Evolutionary conservation across 2,113 vertebrate genomes (phyloP).

Genomic region (Entosphenus tridentatus): DNA sequence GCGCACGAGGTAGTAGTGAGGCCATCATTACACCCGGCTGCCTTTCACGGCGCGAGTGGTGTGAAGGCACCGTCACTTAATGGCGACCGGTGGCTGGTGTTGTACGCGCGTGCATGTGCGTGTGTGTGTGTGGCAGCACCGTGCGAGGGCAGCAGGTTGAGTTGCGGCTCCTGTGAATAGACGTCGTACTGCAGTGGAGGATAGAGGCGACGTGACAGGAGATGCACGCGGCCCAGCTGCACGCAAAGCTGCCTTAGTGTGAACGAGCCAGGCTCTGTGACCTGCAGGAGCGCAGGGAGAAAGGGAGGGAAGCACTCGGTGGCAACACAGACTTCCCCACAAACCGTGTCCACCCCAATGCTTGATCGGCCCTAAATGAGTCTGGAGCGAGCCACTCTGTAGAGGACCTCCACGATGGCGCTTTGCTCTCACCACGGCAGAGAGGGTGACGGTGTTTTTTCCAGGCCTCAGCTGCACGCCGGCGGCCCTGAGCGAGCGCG

Average conservation of each 20-base stretch:
- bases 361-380: too few species aligned
- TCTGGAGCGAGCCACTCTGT: too few species aligned
- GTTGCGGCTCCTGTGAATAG: constrained; percentile 88
- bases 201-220: constrained; percentile 66
- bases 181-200: constrained; percentile 73
- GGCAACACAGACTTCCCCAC: too few species aligned
- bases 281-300: constrained; percentile 22
- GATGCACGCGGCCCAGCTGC: constrained; percentile 48
- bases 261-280: constrained; percentile 59
- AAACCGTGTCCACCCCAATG: too few species aligned
- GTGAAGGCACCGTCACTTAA: too few species aligned
- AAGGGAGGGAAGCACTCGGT: too few species aligned
- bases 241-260: constrained; percentile 61
- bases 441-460: constrained; percentile 46
- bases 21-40: too few species aligned
- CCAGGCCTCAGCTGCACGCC: constrained; percentile 48
- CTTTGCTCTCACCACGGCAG: constrained; percentile 34
- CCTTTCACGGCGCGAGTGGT: too few species aligned
- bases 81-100: too few species aligned
- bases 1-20: too few species aligned
- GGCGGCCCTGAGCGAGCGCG: constrained; percentile 32
- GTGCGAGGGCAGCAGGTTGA: constrained; percentile 59
- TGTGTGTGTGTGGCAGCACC: constrained; percentile 25
- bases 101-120: too few species aligned
- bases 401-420: too few species aligned